phyloP scores from a whole-genome alignment of 1,140 invertebrate species.

The Euschistus heros region DNA sequence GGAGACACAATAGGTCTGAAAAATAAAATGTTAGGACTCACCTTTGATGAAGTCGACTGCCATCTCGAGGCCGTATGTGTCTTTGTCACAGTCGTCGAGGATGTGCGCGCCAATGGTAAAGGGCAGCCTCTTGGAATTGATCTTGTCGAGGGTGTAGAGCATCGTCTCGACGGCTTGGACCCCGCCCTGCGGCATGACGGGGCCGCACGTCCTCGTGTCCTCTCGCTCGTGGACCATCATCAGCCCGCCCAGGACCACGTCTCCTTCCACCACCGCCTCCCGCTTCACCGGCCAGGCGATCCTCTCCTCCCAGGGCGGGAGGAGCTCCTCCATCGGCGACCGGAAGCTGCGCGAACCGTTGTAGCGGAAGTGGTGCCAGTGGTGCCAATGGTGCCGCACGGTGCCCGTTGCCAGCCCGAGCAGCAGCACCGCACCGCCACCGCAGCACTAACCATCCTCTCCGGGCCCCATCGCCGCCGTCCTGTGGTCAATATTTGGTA shows the following conservation, averaged over 20 bases:
- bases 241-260: conserved; percentile 73
- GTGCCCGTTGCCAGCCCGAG: background rate
- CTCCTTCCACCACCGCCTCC: conserved; percentile 68
- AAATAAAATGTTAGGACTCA: conserved; percentile 34
- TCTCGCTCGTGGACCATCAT: conserved; percentile 96
- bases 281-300: conserved; percentile 70
- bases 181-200: conserved; percentile 89
- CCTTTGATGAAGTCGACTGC: conserved; percentile 96
- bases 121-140: conserved; percentile 52
- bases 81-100: conserved; percentile 91
- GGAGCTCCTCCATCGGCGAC: conserved; percentile 1
- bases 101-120: conserved; percentile 79
- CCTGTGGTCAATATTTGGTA: too few species aligned
- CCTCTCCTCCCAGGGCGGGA: background rate
- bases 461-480: background rate
- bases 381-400: background rate
- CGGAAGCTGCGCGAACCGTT: background rate
- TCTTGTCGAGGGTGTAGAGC: conserved; percentile 78
- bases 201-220: conserved; percentile 70
- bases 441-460: background rate
- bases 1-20: background rate
- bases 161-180: conserved; percentile 84
- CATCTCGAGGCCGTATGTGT: conserved; percentile 92
- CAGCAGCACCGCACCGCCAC: background rate
- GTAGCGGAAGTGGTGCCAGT: background rate